Conservation (phyloP, 1,140 invertebrate species). For the Zaprionus inermis region DNA sequence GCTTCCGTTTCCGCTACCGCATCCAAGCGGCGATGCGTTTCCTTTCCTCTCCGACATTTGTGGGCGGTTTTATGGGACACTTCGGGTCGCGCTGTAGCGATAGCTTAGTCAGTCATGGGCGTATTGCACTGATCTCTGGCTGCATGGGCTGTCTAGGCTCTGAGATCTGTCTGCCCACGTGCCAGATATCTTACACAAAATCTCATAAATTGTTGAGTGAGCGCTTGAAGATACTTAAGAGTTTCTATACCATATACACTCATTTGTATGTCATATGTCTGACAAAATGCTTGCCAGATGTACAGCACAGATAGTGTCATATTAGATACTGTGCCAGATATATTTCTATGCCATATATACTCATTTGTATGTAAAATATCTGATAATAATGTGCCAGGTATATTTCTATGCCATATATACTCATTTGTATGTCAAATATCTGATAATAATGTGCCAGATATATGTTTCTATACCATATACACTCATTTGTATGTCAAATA, state of each 20-base stretch:
- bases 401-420: no score
- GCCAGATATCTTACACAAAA: not conserved
- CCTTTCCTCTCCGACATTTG: not conserved
- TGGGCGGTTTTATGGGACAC: conserved; percentile 4
- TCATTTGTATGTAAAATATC: no score
- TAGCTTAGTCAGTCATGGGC: not conserved
- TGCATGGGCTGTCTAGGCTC: not conserved
- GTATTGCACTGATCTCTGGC: not conserved
- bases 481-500: not conserved
- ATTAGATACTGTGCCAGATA: no score
- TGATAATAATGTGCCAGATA: no score
- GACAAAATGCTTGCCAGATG: not conserved
- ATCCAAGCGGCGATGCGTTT: conserved; percentile 1
- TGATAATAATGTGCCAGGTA: no score
- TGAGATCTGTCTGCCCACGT: not conserved
- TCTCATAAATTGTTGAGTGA: not conserved
- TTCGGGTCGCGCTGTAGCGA: not conserved
- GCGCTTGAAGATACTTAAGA: no score
- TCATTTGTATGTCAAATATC: no score
- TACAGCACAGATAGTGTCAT: no score
- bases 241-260: no score
- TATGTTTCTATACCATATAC: no score
- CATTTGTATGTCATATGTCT: not conserved
- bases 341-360: no score
- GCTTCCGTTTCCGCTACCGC: no score